Evolutionary conservation across 30 jellyfish, hydroid and myxozoan genomes (phyloP), one percentile per base, ranked within the genome.

Genomic region (Turritopsis dohrnii): DNA sequence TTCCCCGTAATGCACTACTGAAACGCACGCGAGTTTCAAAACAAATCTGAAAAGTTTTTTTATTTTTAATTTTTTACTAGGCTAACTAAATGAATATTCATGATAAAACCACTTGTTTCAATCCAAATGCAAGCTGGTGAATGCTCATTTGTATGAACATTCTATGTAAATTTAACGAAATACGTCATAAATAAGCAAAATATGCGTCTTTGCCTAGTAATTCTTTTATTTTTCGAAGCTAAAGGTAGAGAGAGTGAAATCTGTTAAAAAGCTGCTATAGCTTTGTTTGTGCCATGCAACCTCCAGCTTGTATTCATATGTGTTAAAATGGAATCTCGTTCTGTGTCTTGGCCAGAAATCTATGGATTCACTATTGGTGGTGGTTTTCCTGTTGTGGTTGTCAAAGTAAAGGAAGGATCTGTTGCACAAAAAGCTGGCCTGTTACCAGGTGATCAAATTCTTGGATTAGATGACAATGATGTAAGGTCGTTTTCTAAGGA

Each of bases 381-480:
- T 22, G 93, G 86, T 72, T 87, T 89, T 5, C 96, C 97, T 8
- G 95, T 90, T 26, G 90, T 90, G 19, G 86, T 90, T 19, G 88
- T 81, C 26, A 52, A 87, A 26, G 93, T 90, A 21, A 79, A 52
- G 24, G 84, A 75, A 60, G 71, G 83, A 73, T 90, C 97, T 7
- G 88, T 69, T n/a, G 97, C 97, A 17, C 90, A 86, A 75, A 77
- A 83, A 79, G 93, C 90, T 69, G 97, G 97, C 27, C 72, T 90
- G 21, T 85, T 79, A 31, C 92, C 94, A 27, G 97, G 97, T 28
- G 97, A 90, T 81, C 95, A 90, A 74, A 79, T 90, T 13, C 76
- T 90, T 30, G 93, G 83, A 53, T 77, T 90, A 23, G 81, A 86
- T 30, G 95, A 79, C 26, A 80, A 71, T 29, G 84, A 86, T 54